A percentile compares a stretch with the other conserved stretches of the same genome.
These are phyloP conservation scores for Charadrius vociferus DNA, from an alignment of 2,113 vertebrate species.

Conservation along the genomic window DNA sequence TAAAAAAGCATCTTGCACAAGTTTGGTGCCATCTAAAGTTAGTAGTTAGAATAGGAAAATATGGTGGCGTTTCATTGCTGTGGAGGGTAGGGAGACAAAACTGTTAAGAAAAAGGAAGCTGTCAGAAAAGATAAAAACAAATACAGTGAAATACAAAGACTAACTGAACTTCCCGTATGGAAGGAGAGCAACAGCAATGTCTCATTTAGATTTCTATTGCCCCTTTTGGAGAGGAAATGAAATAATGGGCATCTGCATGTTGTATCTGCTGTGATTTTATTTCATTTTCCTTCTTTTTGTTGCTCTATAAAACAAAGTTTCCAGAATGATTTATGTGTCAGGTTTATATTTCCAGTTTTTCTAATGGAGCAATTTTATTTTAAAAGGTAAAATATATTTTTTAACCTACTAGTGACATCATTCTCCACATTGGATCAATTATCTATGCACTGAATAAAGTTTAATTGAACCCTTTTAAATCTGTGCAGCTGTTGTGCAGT, in stretches of 20 bases:
- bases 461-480: conserved; percentile 76
- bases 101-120: not conserved
- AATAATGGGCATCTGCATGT: conserved; percentile 31
- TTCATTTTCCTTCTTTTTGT: conserved; percentile 39
- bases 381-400: conserved; percentile 63
- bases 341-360: conserved; percentile 59
- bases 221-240: conserved; percentile 10
- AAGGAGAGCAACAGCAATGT: not conserved
- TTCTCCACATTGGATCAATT: conserved; percentile 68
- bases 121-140: not conserved
- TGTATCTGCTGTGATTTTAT: conserved; percentile 15
- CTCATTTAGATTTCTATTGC: conserved; percentile 14
- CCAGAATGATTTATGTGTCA: conserved; percentile 35
- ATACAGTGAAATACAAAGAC: not conserved
- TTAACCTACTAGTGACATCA: conserved; percentile 58
- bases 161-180: not conserved
- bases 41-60: not conserved
- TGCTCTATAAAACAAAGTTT: conserved; percentile 57
- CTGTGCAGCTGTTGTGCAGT: conserved; percentile 64
- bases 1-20: not conserved
- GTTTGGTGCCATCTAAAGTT: not conserved
- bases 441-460: conserved; percentile 73
- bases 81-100: not conserved
- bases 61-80: not conserved
- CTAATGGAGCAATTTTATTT: conserved; percentile 54